A percentile compares a stretch with the other conserved stretches of the same genome.
Conservation (phyloP, 2,113 vertebrate species). For the Desmodus rotundus region DNA sequence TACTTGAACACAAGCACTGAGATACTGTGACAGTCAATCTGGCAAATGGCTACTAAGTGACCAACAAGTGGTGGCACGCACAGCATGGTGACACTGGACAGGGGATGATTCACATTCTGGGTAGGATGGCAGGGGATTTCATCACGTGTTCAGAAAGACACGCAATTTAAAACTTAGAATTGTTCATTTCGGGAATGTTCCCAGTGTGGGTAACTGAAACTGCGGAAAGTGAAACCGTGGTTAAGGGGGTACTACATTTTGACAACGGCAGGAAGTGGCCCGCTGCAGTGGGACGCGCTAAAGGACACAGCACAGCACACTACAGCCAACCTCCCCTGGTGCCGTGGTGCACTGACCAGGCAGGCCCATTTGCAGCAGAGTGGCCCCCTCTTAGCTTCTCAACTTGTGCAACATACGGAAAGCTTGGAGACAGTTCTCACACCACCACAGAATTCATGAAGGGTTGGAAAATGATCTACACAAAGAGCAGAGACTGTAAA, state of each 20-base stretch:
- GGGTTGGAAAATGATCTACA: background rate
- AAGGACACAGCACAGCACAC: background rate
- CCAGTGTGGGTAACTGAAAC: background rate
- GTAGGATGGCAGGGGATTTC: background rate
- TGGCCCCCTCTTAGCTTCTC: background rate
- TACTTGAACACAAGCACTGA: background rate
- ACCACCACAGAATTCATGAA: background rate
- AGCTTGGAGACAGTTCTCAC: background rate
- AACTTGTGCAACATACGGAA: background rate
- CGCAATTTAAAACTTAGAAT: background rate
- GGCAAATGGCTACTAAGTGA: background rate
- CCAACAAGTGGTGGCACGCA: no score
- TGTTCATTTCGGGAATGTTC: background rate
- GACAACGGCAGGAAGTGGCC: background rate
- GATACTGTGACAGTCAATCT: background rate
- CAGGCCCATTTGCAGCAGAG: no score
- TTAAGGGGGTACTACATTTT: background rate
- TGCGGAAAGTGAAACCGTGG: background rate
- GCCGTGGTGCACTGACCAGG: background rate
- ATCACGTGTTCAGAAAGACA: background rate
- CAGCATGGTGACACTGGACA: background rate
- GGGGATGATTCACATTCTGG: background rate
- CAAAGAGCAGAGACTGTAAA: background rate
- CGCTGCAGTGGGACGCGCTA: background rate
- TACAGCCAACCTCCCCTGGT: background rate